Evolutionary conservation across 2,888 invertebrate species (phyloP).

Genomic region (Nipponacmea schrenckii): DNA sequence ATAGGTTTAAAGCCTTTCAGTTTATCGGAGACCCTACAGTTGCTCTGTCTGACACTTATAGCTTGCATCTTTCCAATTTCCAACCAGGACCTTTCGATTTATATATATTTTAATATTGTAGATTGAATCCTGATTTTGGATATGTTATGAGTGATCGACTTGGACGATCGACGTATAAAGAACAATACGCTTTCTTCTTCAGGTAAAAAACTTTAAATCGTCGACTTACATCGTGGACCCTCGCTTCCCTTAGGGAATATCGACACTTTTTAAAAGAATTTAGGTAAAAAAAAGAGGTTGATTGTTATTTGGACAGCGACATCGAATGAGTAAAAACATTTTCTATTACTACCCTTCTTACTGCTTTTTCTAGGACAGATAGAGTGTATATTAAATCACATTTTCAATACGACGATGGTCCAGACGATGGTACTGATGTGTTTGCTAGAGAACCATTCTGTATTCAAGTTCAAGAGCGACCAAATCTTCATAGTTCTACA

Average conservation of each 20-base stretch:
- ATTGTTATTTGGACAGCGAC: no score
- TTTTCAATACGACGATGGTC: conserved; percentile 36
- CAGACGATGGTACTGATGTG: conserved; percentile 38
- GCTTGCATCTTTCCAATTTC: no score
- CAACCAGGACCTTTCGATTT: no score
- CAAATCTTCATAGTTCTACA: no score
- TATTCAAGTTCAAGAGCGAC: conserved; percentile 7
- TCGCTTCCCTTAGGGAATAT: not conserved
- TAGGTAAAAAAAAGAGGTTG: no score
- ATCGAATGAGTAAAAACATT: no score
- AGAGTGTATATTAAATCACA: conserved; percentile 27
- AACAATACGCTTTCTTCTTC: not conserved
- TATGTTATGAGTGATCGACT: not conserved
- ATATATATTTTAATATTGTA: not conserved
- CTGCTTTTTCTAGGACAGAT: conserved; percentile 26
- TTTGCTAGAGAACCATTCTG: conserved; percentile 52
- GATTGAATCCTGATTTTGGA: not conserved
- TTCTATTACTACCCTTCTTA: not conserved
- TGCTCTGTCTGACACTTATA: no score
- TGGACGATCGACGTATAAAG: not conserved
- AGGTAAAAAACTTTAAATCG: not conserved
- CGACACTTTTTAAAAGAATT: no score
- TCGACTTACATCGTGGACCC: not conserved
- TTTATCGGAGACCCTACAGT: no score
- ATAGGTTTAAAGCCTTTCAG: no score